Evolutionary conservation across 2,797 vertebrate species (phyloP).

Genomic region (Dromococcyx pavoninus): DNA sequence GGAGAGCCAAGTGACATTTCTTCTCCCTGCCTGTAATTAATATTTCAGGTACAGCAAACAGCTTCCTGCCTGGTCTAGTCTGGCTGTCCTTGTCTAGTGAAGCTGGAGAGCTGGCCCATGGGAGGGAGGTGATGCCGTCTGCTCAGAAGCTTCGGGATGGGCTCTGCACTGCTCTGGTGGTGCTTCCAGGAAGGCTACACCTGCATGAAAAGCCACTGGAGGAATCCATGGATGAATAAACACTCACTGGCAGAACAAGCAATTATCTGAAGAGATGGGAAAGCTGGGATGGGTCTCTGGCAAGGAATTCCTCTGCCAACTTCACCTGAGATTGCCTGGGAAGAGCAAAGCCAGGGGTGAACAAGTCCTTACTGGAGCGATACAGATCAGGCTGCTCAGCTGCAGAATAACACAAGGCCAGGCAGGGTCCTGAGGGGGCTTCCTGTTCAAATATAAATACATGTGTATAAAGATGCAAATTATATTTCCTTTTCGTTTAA

Average conservation of each 20-base stretch:
- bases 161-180: not conserved
- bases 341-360: not conserved
- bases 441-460: not conserved
- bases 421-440: not conserved
- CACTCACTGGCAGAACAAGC: not conserved
- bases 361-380: rapidly evolving
- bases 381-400: not conserved
- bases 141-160: not conserved
- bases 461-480: not conserved
- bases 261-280: not conserved
- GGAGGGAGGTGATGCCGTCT: no score
- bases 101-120: not conserved
- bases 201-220: rapidly evolving
- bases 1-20: not conserved
- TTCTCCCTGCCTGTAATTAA: not conserved
- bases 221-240: not conserved
- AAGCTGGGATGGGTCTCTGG: not conserved
- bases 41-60: not conserved
- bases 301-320: not conserved
- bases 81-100: not conserved
- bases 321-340: rapidly evolving
- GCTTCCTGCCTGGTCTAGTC: not conserved
- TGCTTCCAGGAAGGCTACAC: rapidly evolving
- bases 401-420: not conserved
- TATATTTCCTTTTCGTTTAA: not conserved